Percentiles rank a stretch among this genome's conserved stretches.
phyloP scores from a whole-genome alignment of 2,797 vertebrate genomes.

The Coregonus suidteri region DNA sequence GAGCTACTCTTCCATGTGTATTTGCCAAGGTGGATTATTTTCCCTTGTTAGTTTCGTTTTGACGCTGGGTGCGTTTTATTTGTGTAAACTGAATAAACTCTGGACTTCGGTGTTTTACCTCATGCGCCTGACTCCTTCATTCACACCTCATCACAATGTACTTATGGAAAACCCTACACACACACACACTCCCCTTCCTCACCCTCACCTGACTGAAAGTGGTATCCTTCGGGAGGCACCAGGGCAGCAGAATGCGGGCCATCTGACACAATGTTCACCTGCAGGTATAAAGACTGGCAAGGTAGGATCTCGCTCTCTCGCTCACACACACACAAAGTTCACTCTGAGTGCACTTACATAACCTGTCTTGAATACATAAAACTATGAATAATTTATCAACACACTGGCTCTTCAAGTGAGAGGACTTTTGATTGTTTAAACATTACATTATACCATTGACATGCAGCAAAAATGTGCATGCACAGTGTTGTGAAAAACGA shows the following conservation, averaged over 20 bases:
- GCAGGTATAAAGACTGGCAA: slow-evolving; percentile 61
- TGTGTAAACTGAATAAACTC: too few relatives aligned
- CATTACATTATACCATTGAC: slow-evolving; percentile 20
- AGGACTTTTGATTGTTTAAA: slow-evolving; percentile 32
- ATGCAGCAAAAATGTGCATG: slow-evolving; percentile 15
- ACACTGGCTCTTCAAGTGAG: slow-evolving; percentile 33
- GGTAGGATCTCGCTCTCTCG: slow-evolving; percentile 53
- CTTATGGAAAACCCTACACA: neutral
- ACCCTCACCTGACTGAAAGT: slow-evolving; percentile 14
- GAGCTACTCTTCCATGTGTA: too few relatives aligned
- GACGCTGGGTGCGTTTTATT: too few relatives aligned
- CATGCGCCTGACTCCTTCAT: too few relatives aligned
- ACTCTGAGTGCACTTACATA: slow-evolving; percentile 54
- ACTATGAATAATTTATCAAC: slow-evolving; percentile 51
- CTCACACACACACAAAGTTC: slow-evolving; percentile 19
- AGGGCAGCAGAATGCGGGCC: slow-evolving; percentile 48
- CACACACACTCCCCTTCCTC: slow-evolving; percentile 19
- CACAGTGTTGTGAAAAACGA: neutral
- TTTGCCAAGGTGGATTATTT: too few relatives aligned
- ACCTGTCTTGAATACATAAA: slow-evolving; percentile 36
- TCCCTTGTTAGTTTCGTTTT: too few relatives aligned
- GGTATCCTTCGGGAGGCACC: neutral
- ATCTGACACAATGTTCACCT: slow-evolving; percentile 56
- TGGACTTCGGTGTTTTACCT: too few relatives aligned
- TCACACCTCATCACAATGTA: too few relatives aligned